Percentiles rank a stretch among this genome's conserved stretches.
phyloP scores from a whole-genome alignment of 2,797 vertebrate species.

The Sebastes goodei region DNA sequence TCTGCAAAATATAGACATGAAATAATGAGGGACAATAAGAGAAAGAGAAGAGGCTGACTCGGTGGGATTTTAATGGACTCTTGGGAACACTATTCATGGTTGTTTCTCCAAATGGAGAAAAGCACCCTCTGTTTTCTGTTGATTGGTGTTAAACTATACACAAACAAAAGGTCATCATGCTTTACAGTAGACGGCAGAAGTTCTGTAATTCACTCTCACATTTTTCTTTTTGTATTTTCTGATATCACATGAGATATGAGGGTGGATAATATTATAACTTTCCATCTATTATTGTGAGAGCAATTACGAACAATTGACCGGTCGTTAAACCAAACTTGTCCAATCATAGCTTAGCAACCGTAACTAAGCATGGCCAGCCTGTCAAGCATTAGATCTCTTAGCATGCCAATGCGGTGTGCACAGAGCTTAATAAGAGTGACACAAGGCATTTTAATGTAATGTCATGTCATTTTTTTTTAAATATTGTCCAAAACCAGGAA shows the following conservation, averaged over 20 bases:
- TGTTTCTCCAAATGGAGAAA: background rate
- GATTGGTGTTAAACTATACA: background rate
- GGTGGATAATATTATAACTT: background rate
- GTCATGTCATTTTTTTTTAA: background rate
- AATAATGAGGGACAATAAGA: background rate
- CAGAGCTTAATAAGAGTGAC: background rate
- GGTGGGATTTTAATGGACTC: background rate
- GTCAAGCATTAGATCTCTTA: background rate
- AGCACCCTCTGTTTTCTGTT: background rate
- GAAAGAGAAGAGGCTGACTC: background rate
- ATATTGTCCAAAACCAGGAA: background rate
- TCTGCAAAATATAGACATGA: slow-evolving; percentile 59
- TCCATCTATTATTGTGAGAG: background rate
- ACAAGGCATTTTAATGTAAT: background rate
- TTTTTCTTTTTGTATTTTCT: background rate
- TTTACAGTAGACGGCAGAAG: too few relatives aligned
- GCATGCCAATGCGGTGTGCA: background rate
- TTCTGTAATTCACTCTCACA: background rate
- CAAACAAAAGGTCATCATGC: background rate
- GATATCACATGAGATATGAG: background rate
- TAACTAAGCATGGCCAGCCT: background rate
- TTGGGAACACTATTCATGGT: background rate
- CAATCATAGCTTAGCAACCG: background rate
- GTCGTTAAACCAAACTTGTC: background rate
- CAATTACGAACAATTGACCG: background rate